These are phyloP conservation scores for Apamea anceps DNA, from an alignment of 2,888 invertebrate species.

Conservation along the genomic window DNA sequence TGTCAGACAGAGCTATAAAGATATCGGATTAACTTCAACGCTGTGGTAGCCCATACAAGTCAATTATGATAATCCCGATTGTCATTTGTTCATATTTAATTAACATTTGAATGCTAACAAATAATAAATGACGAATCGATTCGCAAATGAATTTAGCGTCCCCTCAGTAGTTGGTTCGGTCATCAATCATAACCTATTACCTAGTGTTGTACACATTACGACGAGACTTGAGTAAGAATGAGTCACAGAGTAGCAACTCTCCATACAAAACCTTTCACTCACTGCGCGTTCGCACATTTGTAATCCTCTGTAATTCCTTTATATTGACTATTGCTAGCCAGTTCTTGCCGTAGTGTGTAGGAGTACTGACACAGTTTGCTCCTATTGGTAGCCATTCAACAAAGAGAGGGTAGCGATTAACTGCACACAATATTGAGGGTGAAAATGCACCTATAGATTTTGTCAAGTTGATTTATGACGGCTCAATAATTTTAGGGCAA, in stretches of 20 bases:
- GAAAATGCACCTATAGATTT: conserved; percentile 49
- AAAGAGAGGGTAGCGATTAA: conserved; percentile 67
- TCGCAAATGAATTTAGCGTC: conserved; percentile 78
- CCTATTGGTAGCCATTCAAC: conserved; percentile 66
- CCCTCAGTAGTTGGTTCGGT: conserved; percentile 70
- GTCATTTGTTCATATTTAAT: conserved; percentile 68
- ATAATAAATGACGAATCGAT: conserved; percentile 82
- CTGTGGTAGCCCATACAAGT: conserved; percentile 29
- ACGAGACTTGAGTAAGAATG: conserved; percentile 12
- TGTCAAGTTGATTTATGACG: conserved; percentile 40
- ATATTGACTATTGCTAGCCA: conserved; percentile 6
- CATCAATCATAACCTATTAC: conserved; percentile 79
- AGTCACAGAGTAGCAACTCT: conserved; percentile 52
- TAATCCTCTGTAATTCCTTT: conserved; percentile 13
- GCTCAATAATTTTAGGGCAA: not conserved
- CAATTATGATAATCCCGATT: conserved; percentile 52
- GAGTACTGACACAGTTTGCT: conserved; percentile 63
- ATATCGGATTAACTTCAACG: conserved; percentile 60
- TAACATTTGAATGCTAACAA: conserved; percentile 73
- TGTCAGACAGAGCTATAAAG: conserved; percentile 42
- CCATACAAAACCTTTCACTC: conserved; percentile 21
- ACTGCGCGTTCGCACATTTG: conserved; percentile 32
- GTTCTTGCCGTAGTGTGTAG: conserved; percentile 32
- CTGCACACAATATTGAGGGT: conserved; percentile 64
- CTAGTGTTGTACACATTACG: conserved; percentile 51